A percentile compares a stretch with the other conserved stretches of the same genome.
Evolutionary conservation across 1,140 invertebrate genomes (phyloP).

Genomic region (Lasaia peninsularis): DNA sequence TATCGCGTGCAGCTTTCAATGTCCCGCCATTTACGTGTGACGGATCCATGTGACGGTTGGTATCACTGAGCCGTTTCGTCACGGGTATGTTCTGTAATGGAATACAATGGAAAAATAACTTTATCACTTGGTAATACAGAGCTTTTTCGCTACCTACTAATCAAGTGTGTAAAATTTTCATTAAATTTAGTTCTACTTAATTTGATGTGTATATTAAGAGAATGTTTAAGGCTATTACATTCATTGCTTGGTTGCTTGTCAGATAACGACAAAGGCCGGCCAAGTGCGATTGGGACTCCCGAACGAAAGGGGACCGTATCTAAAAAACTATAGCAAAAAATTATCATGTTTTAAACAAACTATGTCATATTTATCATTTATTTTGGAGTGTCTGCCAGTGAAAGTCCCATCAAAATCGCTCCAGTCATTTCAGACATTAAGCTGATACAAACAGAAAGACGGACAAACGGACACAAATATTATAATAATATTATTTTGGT

Average conservation of each 20-base stretch:
- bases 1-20: slow-evolving; percentile 22
- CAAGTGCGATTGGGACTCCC: too few relatives aligned
- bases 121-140: neutral
- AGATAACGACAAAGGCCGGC: too few relatives aligned
- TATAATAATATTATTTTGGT: too few relatives aligned
- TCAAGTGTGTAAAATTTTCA: slow-evolving; percentile 22
- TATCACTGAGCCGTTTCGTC: neutral
- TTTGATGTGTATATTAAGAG: neutral
- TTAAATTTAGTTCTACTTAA: slow-evolving; percentile 21
- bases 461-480: too few relatives aligned
- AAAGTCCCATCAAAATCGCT: too few relatives aligned
- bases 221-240: neutral
- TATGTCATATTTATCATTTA: too few relatives aligned
- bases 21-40: slow-evolving; percentile 26
- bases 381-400: too few relatives aligned
- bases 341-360: too few relatives aligned
- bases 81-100: slow-evolving; percentile 3
- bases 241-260: neutral
- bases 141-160: neutral
- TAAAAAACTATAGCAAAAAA: too few relatives aligned
- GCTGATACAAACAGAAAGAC: too few relatives aligned
- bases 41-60: slow-evolving; percentile 19
- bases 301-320: too few relatives aligned
- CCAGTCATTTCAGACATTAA: too few relatives aligned
- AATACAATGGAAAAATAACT: neutral